Percentiles rank a stretch among this genome's conserved stretches.
phyloP scores from a whole-genome alignment of 2,113 vertebrate species.

The Cynopterus brachyotis region DNA sequence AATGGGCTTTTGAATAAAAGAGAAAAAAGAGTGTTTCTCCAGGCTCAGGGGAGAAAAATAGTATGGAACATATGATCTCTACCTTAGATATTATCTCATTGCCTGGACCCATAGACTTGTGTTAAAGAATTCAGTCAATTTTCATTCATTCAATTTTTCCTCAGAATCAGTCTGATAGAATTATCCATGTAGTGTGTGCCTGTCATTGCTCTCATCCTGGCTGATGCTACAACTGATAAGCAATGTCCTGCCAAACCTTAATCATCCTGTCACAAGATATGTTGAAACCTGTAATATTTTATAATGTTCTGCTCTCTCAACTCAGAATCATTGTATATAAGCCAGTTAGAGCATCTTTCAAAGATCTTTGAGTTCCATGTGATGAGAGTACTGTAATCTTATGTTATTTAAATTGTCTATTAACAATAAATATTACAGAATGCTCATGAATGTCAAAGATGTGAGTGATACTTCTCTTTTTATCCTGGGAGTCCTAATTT shows the following conservation, averaged over 20 bases:
- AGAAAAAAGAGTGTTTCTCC: not conserved
- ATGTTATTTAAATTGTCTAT: not conserved
- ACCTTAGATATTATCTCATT: not conserved
- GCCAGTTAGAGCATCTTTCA: not conserved
- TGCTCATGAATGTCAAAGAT: not conserved
- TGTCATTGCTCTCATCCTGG: too few species aligned
- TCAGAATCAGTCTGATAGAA: not conserved
- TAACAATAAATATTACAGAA: not conserved
- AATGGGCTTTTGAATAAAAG: not conserved
- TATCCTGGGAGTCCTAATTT: not conserved
- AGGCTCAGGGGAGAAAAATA: accelerated
- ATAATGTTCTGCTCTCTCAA: not conserved
- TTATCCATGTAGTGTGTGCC: not conserved
- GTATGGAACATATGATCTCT: not conserved
- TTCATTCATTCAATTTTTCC: not conserved
- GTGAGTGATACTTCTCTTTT: not conserved
- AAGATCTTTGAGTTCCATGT: not conserved
- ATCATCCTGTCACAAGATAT: not conserved
- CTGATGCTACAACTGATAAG: not conserved
- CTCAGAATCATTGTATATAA: not conserved
- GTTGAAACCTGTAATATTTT: not conserved
- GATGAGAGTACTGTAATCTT: not conserved
- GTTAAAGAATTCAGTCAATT: not conserved
- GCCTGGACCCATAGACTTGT: too few species aligned
- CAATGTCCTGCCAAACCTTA: not conserved